These are phyloP conservation scores for Apis dorsata DNA, from an alignment of 1,140 invertebrate species.

Conservation along the genomic window DNA sequence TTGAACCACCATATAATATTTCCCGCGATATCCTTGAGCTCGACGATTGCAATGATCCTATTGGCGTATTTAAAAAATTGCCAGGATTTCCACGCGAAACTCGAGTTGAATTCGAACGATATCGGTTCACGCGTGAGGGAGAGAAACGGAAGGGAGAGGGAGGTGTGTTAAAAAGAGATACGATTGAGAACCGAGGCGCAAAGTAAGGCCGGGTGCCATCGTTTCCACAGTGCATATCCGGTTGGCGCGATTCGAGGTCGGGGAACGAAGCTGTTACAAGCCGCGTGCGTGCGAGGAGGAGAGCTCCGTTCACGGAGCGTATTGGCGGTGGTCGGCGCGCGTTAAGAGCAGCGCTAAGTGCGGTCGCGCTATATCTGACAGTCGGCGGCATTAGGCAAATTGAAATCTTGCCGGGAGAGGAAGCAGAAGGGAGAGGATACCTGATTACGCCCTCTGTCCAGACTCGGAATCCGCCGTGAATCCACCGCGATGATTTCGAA, in stretches of 20 bases:
- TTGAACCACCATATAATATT: neutral
- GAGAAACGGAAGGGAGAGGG: no score
- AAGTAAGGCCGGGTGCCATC: neutral
- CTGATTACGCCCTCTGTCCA: conserved; percentile 13
- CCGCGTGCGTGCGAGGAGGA: conserved; percentile 5
- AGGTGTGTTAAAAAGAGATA: neutral
- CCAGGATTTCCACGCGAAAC: neutral
- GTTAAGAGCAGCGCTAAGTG: conserved; percentile 43
- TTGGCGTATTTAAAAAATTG: neutral
- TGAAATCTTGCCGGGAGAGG: conserved; percentile 43
- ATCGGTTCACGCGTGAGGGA: no score
- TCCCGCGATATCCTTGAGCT: neutral
- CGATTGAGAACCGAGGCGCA: conserved; percentile 1
- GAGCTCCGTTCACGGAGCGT: neutral
- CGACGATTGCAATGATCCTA: neutral
- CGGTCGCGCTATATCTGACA: conserved; percentile 28
- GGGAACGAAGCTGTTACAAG: neutral
- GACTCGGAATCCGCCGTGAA: neutral
- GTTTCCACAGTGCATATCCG: neutral
- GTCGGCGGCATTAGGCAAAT: conserved; percentile 53
- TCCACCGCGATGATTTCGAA: conserved; percentile 7
- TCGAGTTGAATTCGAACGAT: neutral
- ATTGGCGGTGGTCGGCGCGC: conserved; percentile 7
- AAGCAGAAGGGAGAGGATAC: neutral
- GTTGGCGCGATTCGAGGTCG: no score